Evolutionary conservation across 2,888 invertebrate genomes (phyloP), one percentile per base, ranked within the genome.

Genomic region (Acrobasis consociella): DNA sequence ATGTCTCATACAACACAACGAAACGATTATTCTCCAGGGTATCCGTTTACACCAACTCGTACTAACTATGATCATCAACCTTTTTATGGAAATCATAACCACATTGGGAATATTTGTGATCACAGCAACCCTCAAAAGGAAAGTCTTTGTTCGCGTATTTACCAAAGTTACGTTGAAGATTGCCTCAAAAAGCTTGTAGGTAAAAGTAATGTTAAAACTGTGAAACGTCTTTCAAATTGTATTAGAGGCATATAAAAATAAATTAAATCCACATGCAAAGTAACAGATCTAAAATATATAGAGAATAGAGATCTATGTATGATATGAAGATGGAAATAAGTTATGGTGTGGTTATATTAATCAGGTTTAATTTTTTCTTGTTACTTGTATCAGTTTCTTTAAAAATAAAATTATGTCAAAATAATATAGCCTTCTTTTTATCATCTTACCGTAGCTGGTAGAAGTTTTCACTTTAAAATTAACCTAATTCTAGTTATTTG

Each of bases 101-200:
- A 11, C 2, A 42, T 9, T 5, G 42, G 11, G 7, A 39, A 13
- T 15, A 56, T 11, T 17, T 42, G 16, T 56, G 17, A 15, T 46
- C 46, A 46, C 0, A 56, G n/a, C 22, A 42, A 16, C n/a, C 13
- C 5, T 0, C 42, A 42, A 42, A 56, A 42, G 8, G 56, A 56
- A 22, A 11, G 42, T 11, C 56, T 56, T 22, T 56, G 56, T 22
- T 22, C 42, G 1, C 42, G 42, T 16, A 56, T 56, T 13, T 56
- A 56, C 42, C 17, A 56, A 60, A n/a, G 46, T 42, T 22, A 56
- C 13, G 22, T 56, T 10, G 42, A 56, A 56, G 56, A 56, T 13
- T 56, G 56, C 22, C 1, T 56, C 13, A 11, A 17, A 42, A 56
- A 22, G 9, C 11, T 56, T 42, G 13, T 42, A 9, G 56, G 56